Evolutionary conservation across 1,140 invertebrate genomes (phyloP), one percentile per base, ranked within the genome.

Genomic region (Lepidotrigona ventralis): DNA sequence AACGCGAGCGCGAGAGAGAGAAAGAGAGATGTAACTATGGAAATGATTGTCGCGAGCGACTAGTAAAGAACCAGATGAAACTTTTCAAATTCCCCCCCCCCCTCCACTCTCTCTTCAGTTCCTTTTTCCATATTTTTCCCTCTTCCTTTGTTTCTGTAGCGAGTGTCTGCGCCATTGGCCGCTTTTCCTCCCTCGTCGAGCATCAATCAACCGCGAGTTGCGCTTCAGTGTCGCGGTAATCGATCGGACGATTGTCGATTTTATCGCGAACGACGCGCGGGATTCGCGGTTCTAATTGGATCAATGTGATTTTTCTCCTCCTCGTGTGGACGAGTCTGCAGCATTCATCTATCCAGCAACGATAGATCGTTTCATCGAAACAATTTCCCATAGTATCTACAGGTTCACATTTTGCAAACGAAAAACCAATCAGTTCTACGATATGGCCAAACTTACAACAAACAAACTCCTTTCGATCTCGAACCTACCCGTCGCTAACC

Each of bases 31-130:
- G 64, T 72, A 82, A 85, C 86, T 75, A 81, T 84, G 79, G 81
- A 86, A 88, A 88, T 83, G 86, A 88, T 88, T 78, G 79, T 86
- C 79, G 79, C 74, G 33, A 21, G 56, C 56, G 56, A 63, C 76
- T 77, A 87, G 75, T 46, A 63, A 77, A 82, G 76, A 81, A 71
- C 71, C 71, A 70, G 71, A 66, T 74, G 72, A 86, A 64, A 86
- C 60, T 85, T 85, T 88, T 66, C 68, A 88, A 85, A 88, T 73
- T 77, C 11, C 29, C 9, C 9, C 3, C 9, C 2, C 21, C 29
- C 56, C 15, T 29, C 23, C 54, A 0, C 39, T 8, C 39, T 46
- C 6, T 0, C 0, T 26, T 15, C 19, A 26, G 26, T 8, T 8
- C 64, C n/a, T 66, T 46, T 46, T 33, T 46, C n/a, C 58, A n/a